These are phyloP conservation scores for Mallateleia sp. DNA, from an alignment of 2,888 invertebrate genomes.

Conservation along the genomic window DNA sequence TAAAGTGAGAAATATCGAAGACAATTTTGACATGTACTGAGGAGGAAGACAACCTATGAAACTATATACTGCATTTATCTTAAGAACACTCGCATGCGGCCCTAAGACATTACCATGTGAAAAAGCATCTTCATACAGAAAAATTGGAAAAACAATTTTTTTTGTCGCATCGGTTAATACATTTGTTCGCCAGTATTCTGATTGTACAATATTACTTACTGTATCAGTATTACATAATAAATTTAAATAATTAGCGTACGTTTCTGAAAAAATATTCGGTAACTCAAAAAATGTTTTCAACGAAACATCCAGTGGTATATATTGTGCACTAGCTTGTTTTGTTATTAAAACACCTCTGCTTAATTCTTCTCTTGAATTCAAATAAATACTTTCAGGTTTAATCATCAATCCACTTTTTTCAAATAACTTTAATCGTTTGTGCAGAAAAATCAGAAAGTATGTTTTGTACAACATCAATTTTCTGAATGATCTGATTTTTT, in stretches of 20 bases:
- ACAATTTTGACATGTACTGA: neutral
- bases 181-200: constrained; percentile 12
- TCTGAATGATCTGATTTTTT: constrained; percentile 19
- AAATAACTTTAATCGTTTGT: constrained; percentile 23
- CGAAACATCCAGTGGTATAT: constrained; percentile 13
- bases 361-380: constrained; percentile 5
- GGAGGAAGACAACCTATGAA: constrained; percentile 20
- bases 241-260: neutral
- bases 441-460: neutral
- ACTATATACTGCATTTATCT: constrained; percentile 12
- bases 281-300: constrained; percentile 21
- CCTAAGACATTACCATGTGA: constrained; percentile 10
- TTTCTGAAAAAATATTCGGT: neutral
- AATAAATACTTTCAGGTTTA: constrained; percentile 29
- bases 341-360: constrained; percentile 3
- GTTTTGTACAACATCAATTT: constrained; percentile 35
- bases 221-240: neutral
- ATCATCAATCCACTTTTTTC: neutral
- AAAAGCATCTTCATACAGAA: constrained; percentile 25
- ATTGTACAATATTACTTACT: constrained; percentile 14
- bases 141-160: neutral
- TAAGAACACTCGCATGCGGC: neutral
- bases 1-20: neutral
- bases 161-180: neutral
- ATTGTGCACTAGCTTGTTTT: constrained; percentile 15